Conservation (phyloP, 2,888 invertebrate species). For the Entomobrya proxima region DNA sequence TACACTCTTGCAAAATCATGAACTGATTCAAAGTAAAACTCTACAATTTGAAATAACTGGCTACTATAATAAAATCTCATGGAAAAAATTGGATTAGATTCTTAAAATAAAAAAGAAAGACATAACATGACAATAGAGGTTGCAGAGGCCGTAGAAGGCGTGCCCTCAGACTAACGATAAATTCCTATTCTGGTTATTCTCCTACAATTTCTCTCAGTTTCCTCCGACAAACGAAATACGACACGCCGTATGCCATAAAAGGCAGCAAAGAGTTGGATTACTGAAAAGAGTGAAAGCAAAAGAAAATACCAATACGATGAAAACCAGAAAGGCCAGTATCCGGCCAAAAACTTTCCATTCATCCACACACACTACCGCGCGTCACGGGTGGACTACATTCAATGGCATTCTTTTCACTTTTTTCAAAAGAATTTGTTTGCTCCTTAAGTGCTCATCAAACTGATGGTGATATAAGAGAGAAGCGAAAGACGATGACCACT, state of each 20-base stretch:
- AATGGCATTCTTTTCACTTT: conserved; percentile 44
- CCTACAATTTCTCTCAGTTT: neutral
- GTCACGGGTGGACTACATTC: conserved; percentile 14
- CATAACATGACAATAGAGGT: conserved; percentile 1
- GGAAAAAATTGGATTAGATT: conserved; percentile 46
- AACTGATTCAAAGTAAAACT: no score
- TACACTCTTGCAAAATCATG: neutral
- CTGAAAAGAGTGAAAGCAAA: conserved; percentile 6
- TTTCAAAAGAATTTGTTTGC: conserved; percentile 45
- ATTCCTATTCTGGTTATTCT: neutral
- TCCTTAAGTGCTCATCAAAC: conserved; percentile 34
- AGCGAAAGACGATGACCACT: conserved; percentile 11
- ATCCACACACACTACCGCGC: neutral
- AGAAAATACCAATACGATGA: conserved; percentile 1
- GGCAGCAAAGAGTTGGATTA: neutral
- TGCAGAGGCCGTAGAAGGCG: conserved; percentile 27
- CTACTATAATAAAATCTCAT: conserved; percentile 35
- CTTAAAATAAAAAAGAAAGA: conserved; percentile 33
- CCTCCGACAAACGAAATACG: neutral
- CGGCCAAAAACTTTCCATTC: neutral
- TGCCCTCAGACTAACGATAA: neutral
- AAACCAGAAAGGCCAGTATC: conserved; percentile 13
- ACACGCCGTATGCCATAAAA: neutral
- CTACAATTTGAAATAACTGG: neutral
- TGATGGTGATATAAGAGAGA: neutral